A percentile compares a stretch with the other conserved stretches of the same genome.
phyloP scores from a whole-genome alignment of 1,140 invertebrate species.

The Drosophila tropicalis region DNA sequence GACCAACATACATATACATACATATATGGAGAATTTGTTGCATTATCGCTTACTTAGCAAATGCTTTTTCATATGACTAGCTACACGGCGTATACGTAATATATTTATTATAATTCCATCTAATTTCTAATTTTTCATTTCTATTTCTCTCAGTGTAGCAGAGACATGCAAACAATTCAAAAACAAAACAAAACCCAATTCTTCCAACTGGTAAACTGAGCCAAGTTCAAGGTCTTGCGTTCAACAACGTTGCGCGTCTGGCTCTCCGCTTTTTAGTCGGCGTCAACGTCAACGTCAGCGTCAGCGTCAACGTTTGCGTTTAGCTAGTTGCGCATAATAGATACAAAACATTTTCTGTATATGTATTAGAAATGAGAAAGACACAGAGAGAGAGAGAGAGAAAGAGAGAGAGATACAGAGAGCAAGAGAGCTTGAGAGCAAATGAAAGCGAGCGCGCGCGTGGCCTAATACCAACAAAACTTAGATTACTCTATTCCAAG shows the following conservation, averaged over 20 bases:
- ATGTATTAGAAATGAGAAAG: slow-evolving; percentile 21
- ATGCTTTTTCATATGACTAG: too few species aligned
- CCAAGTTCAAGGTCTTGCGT: slow-evolving; percentile 81
- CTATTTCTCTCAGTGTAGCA: slow-evolving; percentile 15
- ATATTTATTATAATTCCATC: too few species aligned
- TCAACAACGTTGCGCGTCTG: slow-evolving; percentile 60
- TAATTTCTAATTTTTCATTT: background rate
- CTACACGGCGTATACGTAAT: too few species aligned
- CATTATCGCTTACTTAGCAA: too few species aligned
- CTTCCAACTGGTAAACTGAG: slow-evolving; percentile 75
- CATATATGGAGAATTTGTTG: too few species aligned
- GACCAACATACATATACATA: too few species aligned
- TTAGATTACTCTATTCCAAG: background rate
- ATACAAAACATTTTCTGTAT: slow-evolving; percentile 22
- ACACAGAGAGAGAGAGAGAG: background rate
- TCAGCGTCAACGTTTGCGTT: background rate
- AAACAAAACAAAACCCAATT: slow-evolving; percentile 80
- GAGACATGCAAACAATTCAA: slow-evolving; percentile 66
- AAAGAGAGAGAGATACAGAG: too few species aligned
- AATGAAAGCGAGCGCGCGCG: too few species aligned
- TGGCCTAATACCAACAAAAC: too few species aligned
- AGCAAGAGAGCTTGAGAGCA: too few species aligned
- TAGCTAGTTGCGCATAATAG: slow-evolving; percentile 62
- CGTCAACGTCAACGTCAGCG: slow-evolving; percentile 17
- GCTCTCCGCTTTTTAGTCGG: slow-evolving; percentile 12